These are phyloP conservation scores for Eleutherodactylus coqui DNA, from an alignment of 2,797 vertebrate species.

Conservation along the genomic window DNA sequence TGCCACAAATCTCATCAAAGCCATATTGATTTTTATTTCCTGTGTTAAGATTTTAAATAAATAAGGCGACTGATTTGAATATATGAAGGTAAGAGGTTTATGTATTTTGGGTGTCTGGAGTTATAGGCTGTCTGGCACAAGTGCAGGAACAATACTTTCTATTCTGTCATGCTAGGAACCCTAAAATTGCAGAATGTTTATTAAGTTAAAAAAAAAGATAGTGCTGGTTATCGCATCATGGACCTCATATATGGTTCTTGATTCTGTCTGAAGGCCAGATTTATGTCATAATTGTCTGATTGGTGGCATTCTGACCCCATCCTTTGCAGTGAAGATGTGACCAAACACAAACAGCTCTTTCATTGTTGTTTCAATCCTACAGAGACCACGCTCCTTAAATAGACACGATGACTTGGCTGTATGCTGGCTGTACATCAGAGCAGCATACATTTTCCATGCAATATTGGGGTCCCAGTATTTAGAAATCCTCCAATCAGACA, in stretches of 20 bases:
- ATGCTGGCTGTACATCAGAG: no score
- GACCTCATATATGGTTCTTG: not conserved
- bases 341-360: no score
- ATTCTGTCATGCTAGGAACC: not conserved
- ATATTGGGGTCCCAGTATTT: no score
- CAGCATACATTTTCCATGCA: no score
- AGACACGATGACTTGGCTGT: no score
- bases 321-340: no score
- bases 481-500: no score
- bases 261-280: not conserved
- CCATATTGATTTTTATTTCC: slow-evolving; percentile 26
- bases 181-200: not conserved
- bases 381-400: no score
- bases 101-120: not conserved
- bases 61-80: slow-evolving; percentile 4
- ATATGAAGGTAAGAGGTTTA: not conserved
- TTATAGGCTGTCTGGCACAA: not conserved
- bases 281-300: not conserved
- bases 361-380: no score
- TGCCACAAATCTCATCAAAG: slow-evolving; percentile 29
- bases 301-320: no score
- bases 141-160: not conserved
- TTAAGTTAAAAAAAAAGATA: not conserved
- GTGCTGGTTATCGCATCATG: not conserved
- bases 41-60: slow-evolving; percentile 13